Conservation (phyloP, 1,140 invertebrate genomes). For the Chironomus striatipennis region DNA sequence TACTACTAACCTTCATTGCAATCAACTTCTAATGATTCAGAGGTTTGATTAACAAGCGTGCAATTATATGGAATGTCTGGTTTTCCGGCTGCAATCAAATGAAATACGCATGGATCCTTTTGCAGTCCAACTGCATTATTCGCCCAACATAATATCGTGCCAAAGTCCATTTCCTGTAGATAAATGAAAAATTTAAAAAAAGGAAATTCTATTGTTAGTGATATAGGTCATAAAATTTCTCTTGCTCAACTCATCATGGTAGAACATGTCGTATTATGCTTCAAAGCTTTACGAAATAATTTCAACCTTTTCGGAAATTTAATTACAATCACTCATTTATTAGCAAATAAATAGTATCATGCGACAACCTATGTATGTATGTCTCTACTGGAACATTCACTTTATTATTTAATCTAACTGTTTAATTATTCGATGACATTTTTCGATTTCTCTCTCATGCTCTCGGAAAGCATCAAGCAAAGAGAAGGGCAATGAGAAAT, state of each 20-base stretch:
- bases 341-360: no score
- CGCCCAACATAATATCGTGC: slow-evolving; percentile 59
- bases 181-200: not conserved
- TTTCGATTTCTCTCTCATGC: no score
- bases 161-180: slow-evolving; percentile 56
- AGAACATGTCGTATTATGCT: not conserved
- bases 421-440: no score
- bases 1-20: slow-evolving; percentile 51
- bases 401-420: no score
- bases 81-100: slow-evolving; percentile 64
- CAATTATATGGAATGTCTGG: slow-evolving; percentile 74
- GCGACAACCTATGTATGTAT: no score
- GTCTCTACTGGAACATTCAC: no score
- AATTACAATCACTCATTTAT: not conserved
- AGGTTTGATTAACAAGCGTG: slow-evolving; percentile 67
- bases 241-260: slow-evolving; percentile 24
- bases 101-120: slow-evolving; percentile 60
- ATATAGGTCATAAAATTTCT: not conserved
- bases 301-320: not conserved
- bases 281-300: not conserved
- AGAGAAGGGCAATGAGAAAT: no score
- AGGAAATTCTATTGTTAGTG: not conserved
- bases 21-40: slow-evolving; percentile 66
- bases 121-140: slow-evolving; percentile 57
- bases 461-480: no score